Percentiles rank a stretch among this genome's conserved stretches.
Evolutionary conservation across 2,797 vertebrate species (phyloP).

Genomic region (Apogon hyalosoma): DNA sequence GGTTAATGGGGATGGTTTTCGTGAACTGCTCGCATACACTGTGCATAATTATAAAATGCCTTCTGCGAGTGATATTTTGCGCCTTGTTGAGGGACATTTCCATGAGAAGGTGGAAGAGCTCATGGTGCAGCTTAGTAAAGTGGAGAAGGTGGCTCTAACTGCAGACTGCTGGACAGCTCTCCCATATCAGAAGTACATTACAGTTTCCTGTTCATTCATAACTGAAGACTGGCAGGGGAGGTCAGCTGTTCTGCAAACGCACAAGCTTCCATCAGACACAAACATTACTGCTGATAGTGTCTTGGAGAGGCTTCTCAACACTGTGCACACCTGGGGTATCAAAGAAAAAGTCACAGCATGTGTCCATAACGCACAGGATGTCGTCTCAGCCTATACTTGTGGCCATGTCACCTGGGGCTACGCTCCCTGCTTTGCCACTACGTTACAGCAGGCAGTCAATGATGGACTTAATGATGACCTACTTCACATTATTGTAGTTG

Average conservation of each 20-base stretch:
- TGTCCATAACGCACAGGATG: slow-evolving; percentile 56
- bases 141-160: slow-evolving; percentile 69
- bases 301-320: slow-evolving; percentile 51
- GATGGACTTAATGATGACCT: slow-evolving; percentile 71
- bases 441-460: slow-evolving; percentile 53
- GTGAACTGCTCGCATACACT: slow-evolving; percentile 58
- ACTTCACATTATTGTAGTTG: slow-evolving; percentile 51
- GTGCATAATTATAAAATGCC: slow-evolving; percentile 68
- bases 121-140: slow-evolving; percentile 44
- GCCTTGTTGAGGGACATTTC: slow-evolving; percentile 61
- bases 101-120: slow-evolving; percentile 67
- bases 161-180: slow-evolving; percentile 71
- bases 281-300: slow-evolving; percentile 8
- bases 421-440: slow-evolving; percentile 65
- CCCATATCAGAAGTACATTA: slow-evolving; percentile 69
- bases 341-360: slow-evolving; percentile 63
- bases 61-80: slow-evolving; percentile 46
- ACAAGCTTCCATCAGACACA: slow-evolving; percentile 53
- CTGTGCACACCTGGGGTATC: slow-evolving; percentile 57
- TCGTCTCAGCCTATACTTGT: neutral
- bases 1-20: slow-evolving; percentile 63
- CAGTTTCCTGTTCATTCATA: slow-evolving; percentile 76
- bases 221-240: slow-evolving; percentile 74
- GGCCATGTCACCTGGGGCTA: slow-evolving; percentile 54
- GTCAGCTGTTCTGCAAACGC: slow-evolving; percentile 71